Evolutionary conservation across 2,113 vertebrate species (phyloP), one percentile per base, ranked within the genome.

Genomic region (Elaphurus davidianus): DNA sequence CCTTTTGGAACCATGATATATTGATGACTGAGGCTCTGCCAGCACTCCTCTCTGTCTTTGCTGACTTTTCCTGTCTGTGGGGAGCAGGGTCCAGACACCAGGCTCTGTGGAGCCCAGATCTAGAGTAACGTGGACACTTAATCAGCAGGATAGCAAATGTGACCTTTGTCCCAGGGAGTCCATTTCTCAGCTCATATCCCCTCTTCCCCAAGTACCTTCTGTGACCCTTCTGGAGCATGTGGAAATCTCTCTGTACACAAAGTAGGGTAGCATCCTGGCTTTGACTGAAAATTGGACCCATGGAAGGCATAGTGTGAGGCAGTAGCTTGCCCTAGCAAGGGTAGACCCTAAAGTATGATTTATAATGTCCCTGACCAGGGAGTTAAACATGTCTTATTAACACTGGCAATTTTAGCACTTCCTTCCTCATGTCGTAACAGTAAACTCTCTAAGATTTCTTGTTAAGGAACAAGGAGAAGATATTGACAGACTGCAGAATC

Each of bases 341-440:
- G 15, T 17, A 90, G 91, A 67, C n/a, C 36, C 59, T 59, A 16
- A 93, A 62, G 59, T 47, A 64, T 96, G 95, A 98, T 94, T 98
- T 98, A 97, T 95, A 96, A n/a, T n/a, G n/a, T 97, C 92, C 83
- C 84, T 84, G 97, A 95, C 50, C 55, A 40, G 67, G 16, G 86
- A 98, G 79, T 96, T 98, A 95, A 98, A 97, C 97, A 97, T 98
- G 94, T 93, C 98, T 98, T 98, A 96, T 98, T 99, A 98, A 98
- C 90, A 78, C 94, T 87, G 82, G 95, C 86, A 96, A 98, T 97
- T 98, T 98, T 98, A 98, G 98, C 98, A 98, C 98, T 98, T 99
- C 98, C 98, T 99, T 99, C 98, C 98, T 99, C 92, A 74, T 97
- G 95, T 97, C 0, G 0, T 98, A 98, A 98, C 28, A 97, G 90